These are phyloP conservation scores for Pseudochromis fuscus DNA, from an alignment of 2,797 vertebrate species.

Conservation along the genomic window DNA sequence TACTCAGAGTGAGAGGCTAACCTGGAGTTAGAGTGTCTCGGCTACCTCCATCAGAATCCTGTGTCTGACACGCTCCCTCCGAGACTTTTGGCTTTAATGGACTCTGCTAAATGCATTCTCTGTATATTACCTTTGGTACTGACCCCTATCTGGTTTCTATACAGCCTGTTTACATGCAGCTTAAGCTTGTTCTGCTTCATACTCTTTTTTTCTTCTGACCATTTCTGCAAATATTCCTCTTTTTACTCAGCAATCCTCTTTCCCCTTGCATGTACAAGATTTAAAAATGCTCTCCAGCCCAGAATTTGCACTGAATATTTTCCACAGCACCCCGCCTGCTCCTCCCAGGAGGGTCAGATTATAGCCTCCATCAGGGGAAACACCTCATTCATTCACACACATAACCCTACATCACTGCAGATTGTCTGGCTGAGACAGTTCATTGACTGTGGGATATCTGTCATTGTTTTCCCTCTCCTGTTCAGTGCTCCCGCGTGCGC, in stretches of 20 bases:
- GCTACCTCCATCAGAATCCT: conserved; percentile 77
- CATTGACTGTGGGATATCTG: conserved; percentile 71
- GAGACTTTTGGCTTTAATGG: conserved; percentile 85
- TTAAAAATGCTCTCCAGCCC: conserved; percentile 41
- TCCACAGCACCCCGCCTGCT: conserved; percentile 54
- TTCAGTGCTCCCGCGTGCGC: conserved; percentile 48
- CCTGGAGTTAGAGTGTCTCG: conserved; percentile 79
- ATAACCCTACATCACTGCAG: conserved; percentile 55
- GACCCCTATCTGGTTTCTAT: conserved; percentile 81
- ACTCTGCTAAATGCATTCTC: conserved; percentile 85
- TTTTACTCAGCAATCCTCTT: conserved; percentile 13
- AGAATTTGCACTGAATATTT: conserved; percentile 56
- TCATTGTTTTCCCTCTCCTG: conserved; percentile 62
- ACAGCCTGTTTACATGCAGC: conserved; percentile 68
- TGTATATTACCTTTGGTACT: conserved; percentile 79
- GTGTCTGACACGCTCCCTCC: conserved; percentile 74
- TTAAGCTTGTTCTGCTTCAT: conserved; percentile 46
- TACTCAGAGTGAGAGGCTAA: conserved; percentile 78
- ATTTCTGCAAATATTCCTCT: conserved; percentile 29
- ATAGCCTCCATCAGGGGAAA: conserved; percentile 73
- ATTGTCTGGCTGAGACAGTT: conserved; percentile 66
- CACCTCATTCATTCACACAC: conserved; percentile 79
- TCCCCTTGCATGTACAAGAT: conserved; percentile 16
- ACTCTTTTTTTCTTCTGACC: conserved; percentile 13
- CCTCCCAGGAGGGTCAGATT: conserved; percentile 66